Evolutionary conservation across 2,888 invertebrate genomes (phyloP), one percentile per base, ranked within the genome.

Genomic region (Asteroscopus sphinx): DNA sequence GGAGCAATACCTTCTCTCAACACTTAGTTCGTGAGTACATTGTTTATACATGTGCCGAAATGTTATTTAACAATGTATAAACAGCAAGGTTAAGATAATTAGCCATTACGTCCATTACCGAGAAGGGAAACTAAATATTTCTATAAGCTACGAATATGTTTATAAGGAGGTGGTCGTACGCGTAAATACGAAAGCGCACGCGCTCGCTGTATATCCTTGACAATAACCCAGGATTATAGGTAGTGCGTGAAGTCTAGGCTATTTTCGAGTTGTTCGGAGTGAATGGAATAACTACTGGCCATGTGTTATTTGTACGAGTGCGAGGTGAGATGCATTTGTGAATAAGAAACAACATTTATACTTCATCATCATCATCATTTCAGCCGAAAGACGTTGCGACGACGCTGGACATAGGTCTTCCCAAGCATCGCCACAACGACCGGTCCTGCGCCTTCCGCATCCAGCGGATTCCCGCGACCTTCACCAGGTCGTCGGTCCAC

Each of bases 111-210:
- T 64, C 13, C 8, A 28, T 36, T 70, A 65, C 71, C 56, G 33
- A 46, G 68, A 73, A 74, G 68, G 52, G 73, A 70, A 73, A 45
- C 47, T 41, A 42, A 52, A 65, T 71, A 74, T 74, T 79, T 75
- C 58, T 77, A 74, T 71, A 79, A 79, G 68, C 77, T 66, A 62
- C 26, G 39, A 59, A 41, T 46, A 61, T 79, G 80, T 85, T 85
- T 83, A 78, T 74, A 78, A 71, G 67, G 51, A 59, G 62, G 71
- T 71, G 47, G 28, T 40, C 55, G 69, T 61, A 72, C 54, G 73
- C 66, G 69, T 73, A 69, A 63, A 70, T 68, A 59, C 40, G 15
- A 44, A 44, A 26, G 48, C 46, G 39, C 61, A 59, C 44, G 58
- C 48, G 45, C 61, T 57, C 37, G 65, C 57, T 47, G 45, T 35